These are phyloP conservation scores for Eutolmus rufibarbis DNA, from an alignment of 2,888 invertebrate species.

Conservation along the genomic window DNA sequence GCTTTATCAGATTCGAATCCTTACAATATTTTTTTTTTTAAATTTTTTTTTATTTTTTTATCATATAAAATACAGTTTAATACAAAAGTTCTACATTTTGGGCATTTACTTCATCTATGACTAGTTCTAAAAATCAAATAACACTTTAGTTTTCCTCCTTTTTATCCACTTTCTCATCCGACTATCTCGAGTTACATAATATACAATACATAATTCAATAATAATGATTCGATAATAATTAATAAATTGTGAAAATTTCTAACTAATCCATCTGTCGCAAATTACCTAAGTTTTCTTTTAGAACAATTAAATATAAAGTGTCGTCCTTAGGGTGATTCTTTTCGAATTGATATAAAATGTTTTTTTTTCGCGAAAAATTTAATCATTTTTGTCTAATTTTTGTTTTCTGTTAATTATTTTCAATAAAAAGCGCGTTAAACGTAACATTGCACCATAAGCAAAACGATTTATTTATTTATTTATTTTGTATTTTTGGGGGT, in stretches of 20 bases:
- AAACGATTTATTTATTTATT: neutral
- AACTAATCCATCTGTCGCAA: neutral
- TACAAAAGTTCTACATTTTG: slow-evolving; percentile 25
- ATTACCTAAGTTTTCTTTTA: neutral
- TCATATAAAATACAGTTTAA: slow-evolving; percentile 32
- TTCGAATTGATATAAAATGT: neutral
- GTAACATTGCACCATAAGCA: neutral
- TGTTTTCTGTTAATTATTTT: neutral
- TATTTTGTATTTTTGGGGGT: neutral
- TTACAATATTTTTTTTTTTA: neutral
- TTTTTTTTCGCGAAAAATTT: neutral
- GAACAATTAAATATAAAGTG: neutral
- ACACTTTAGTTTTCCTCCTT: neutral
- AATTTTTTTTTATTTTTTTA: neutral
- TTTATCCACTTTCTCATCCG: neutral
- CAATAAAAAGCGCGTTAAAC: neutral
- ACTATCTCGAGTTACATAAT: neutral
- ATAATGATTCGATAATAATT: neutral
- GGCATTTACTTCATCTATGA: neutral
- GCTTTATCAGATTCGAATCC: neutral
- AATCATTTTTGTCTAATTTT: neutral
- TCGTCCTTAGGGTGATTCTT: neutral
- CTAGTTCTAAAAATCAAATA: slow-evolving; percentile 29
- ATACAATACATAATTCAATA: neutral
- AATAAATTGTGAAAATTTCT: neutral